A percentile compares a stretch with the other conserved stretches of the same genome.
These are phyloP conservation scores for Trilocha varians DNA, from an alignment of 2,888 invertebrate genomes.

Conservation along the genomic window DNA sequence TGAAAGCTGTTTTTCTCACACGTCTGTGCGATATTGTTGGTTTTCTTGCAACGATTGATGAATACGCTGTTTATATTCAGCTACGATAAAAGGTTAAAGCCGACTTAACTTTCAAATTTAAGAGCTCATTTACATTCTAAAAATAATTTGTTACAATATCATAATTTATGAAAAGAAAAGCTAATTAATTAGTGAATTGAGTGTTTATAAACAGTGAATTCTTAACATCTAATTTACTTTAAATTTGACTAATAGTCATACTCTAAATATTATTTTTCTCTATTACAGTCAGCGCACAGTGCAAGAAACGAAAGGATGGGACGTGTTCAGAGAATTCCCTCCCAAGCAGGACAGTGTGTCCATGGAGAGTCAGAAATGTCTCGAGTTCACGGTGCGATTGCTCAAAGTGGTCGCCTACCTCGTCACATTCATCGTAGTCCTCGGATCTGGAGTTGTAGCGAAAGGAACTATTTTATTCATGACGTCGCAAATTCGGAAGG, in stretches of 20 bases:
- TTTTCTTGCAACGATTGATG: too few species aligned
- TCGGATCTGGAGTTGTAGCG: constrained; percentile 88
- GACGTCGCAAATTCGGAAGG: constrained; percentile 89
- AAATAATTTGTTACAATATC: too few species aligned
- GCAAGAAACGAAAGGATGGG: constrained; percentile 95
- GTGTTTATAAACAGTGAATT: too few species aligned
- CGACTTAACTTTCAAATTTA: too few species aligned
- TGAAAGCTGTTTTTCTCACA: constrained; percentile 63
- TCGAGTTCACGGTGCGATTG: constrained; percentile 87
- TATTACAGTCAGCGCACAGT: constrained; percentile 84
- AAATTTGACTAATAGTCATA: too few species aligned
- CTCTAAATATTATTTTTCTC: constrained; percentile 9
- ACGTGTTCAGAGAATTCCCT: constrained; percentile 94
- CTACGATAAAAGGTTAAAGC: too few species aligned
- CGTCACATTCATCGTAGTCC: constrained; percentile 87
- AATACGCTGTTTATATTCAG: too few species aligned
- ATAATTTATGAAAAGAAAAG: too few species aligned
- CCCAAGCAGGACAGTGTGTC: constrained; percentile 91
- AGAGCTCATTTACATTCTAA: too few species aligned
- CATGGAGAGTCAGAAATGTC: constrained; percentile 89
- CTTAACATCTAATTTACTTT: too few species aligned
- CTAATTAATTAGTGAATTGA: too few species aligned
- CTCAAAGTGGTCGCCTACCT: constrained; percentile 89
- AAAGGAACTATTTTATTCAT: constrained; percentile 93
- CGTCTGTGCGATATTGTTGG: too few species aligned